Evolutionary conservation across 2,113 vertebrate genomes (phyloP).

Genomic region (Steatornis caripensis): DNA sequence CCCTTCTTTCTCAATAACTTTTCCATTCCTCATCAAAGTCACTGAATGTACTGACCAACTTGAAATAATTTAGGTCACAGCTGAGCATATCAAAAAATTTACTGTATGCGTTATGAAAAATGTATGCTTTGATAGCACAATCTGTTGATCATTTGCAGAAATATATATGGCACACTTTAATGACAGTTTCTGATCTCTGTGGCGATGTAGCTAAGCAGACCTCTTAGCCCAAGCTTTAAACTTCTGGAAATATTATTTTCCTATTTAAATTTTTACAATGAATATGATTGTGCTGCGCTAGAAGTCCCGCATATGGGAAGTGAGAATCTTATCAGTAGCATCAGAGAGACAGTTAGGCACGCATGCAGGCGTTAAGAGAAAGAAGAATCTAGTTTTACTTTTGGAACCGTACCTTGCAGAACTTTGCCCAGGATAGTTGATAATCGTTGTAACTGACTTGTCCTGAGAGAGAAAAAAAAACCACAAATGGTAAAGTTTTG

Average conservation of each 20-base stretch:
- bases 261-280: not conserved
- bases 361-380: accelerated
- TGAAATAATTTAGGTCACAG: not conserved
- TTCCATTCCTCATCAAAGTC: not conserved
- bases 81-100: not conserved
- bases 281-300: not conserved
- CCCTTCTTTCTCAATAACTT: not conserved
- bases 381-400: not conserved
- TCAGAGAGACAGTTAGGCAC: not conserved
- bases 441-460: conserved; percentile 82
- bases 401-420: conserved; percentile 85
- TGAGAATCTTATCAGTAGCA: not conserved
- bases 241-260: not conserved
- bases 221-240: not conserved
- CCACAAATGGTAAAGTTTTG: not conserved
- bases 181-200: not conserved
- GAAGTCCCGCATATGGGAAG: not conserved
- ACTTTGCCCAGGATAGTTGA: conserved; percentile 92
- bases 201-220: not conserved
- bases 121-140: not conserved
- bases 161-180: not conserved
- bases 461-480: conserved; percentile 58
- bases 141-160: not conserved
- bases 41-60: not conserved
- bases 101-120: not conserved